Evolutionary conservation across 2,797 vertebrate genomes (phyloP), one percentile per base, ranked within the genome.

Genomic region (Brachymystax lenok): DNA sequence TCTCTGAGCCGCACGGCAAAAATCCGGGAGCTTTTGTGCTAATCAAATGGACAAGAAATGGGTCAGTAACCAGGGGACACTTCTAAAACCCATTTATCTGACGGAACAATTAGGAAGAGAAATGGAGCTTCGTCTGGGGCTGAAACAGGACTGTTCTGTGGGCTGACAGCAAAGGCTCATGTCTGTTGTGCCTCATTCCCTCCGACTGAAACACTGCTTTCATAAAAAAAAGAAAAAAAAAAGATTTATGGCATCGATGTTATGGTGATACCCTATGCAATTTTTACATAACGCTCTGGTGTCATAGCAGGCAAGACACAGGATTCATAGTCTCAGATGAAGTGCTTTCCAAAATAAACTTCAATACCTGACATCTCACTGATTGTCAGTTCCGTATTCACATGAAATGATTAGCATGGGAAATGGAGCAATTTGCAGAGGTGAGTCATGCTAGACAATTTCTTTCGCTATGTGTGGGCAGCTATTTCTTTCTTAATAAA

Each of bases 31-130:
- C 69, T 40, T 80, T 83, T 82, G 83, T 84, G 80, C 76, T 77
- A 72, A 80, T 83, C 80, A 81, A 82, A 80, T 79, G 81, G 81
- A 85, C 84, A 84, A 76, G 77, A 88, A 88, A 71, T 78, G 80
- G 86, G 83, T 83, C 85, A 82, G 54, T 12, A 83, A 82, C 75
- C 78, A 70, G 68, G 81, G 81, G 79, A 83, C 76, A 63, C 70
- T 80, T 82, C 69, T 74, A 76, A 83, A 83, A 76, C 54, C 71
- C 68, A 82, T 85, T 84, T 82, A 83, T 83, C 83, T 85, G 51
- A 28, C 16, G 40, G 79, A 80, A 73, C 69, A 81, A 83, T 84
- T 84, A 71, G 64, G 67, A 64, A 77, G 75, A 16, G 33, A 77
- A 56, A 74, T 64, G 3, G 50, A 61, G 40, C 40, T 75, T 80